Evolutionary conservation across 2,113 vertebrate species (phyloP), one percentile per base, ranked within the genome.

Genomic region (Apaloderma vittatum): DNA sequence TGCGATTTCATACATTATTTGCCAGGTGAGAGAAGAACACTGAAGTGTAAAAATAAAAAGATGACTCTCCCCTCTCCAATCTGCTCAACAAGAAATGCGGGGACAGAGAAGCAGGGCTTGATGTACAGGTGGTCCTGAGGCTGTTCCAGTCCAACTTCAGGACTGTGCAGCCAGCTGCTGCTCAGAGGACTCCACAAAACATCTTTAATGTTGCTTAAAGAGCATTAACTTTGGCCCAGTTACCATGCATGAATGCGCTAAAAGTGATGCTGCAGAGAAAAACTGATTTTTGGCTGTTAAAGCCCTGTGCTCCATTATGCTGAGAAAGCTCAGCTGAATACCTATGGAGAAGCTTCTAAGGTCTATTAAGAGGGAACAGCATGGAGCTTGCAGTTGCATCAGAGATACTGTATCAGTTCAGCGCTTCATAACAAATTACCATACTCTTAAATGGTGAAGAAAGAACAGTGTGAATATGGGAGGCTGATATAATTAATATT

Each of bases 321-420:
- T 93, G 73, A 78, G 73, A 87, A 90, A 85, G 89, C 84, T 94
- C 79, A 62, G 43, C 36, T 0, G 65, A 81, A 85, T 95, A 96
- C 84, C 93, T 70, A 58, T 1, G 1, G 93, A 91, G 93, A 87
- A 15, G n/a, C 40, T 95, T 87, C 87, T 87, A 46, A 94, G 52
- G 49, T 82, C 80, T 91, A 37, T 91, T 91, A 96, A 75, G 84
- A 87, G 68, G 30, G n/a, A 95, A 74, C 96, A 96, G 96, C 94
- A 61, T 91, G 93, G 37, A 94, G 52, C 83, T 77, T 95, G 59
- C 72, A 43, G 78, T 80, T 2, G 1, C 84, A 95, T 94, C 89
- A 94, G 87, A 96, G 77, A 89, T 66, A 32, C 26, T 77, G 37
- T 77, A 86, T 91, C 80, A 94, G 34, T 93, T 96, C 86, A 95